These are phyloP conservation scores for Anthoscopus minutus DNA, from an alignment of 2,113 vertebrate genomes.

Conservation along the genomic window DNA sequence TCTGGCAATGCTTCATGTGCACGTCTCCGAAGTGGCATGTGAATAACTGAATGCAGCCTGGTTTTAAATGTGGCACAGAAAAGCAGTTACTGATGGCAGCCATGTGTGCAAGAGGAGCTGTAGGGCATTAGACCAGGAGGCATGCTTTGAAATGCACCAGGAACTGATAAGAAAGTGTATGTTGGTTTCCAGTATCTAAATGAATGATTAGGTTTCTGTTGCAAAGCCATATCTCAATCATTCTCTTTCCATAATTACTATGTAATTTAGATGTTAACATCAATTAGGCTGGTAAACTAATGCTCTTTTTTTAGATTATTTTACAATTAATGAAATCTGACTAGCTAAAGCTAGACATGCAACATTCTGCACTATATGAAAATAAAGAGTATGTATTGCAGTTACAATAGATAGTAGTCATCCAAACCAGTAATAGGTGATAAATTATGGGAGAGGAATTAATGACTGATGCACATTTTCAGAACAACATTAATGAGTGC, in stretches of 20 bases:
- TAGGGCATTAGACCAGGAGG: not conserved
- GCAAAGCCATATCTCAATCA: slow-evolving; percentile 1
- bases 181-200: slow-evolving; percentile 30
- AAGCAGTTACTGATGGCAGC: not conserved
- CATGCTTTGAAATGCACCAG: slow-evolving; percentile 34
- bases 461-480: not conserved
- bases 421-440: not conserved
- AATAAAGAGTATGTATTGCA: not conserved
- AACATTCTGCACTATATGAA: not conserved
- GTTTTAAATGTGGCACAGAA: not conserved
- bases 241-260: slow-evolving; percentile 22
- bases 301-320: slow-evolving; percentile 33
- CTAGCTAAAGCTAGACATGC: not conserved
- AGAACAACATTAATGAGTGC: not conserved
- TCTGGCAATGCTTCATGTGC: not conserved
- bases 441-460: not conserved
- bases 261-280: slow-evolving; percentile 56
- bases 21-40: not conserved
- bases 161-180: slow-evolving; percentile 24
- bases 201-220: not conserved
- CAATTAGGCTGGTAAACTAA: slow-evolving; percentile 47
- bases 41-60: not conserved
- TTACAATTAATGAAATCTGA: slow-evolving; percentile 36
- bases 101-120: not conserved
- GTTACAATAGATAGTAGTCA: not conserved